phyloP scores from a whole-genome alignment of 2,888 invertebrate species.

The Trichogramma evanescens region DNA sequence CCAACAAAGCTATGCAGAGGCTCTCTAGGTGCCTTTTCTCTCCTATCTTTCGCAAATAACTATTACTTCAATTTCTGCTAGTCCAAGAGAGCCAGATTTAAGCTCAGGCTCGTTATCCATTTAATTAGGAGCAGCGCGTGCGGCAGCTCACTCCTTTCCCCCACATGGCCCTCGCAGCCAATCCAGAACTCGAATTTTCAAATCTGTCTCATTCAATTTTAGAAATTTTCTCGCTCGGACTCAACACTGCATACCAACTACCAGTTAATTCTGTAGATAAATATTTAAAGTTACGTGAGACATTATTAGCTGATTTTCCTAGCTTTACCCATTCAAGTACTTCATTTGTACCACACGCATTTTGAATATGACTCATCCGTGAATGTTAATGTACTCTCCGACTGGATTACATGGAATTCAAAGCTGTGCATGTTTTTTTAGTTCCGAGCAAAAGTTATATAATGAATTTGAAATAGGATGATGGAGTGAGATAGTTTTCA shows the following conservation, averaged over 20 bases:
- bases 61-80: constrained; percentile 28
- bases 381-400: not conserved
- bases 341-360: not conserved
- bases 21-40: constrained; percentile 13
- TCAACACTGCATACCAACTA: constrained; percentile 11
- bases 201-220: constrained; percentile 16
- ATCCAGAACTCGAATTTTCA: constrained; percentile 23
- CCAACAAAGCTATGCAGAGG: not conserved
- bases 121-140: constrained; percentile 29
- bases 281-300: constrained; percentile 19
- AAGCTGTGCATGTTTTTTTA: too few species aligned
- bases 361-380: not conserved
- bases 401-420: not conserved
- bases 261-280: constrained; percentile 16
- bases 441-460: not conserved
- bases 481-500: not conserved
- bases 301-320: constrained; percentile 5
- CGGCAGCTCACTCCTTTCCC: not conserved
- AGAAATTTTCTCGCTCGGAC: not conserved
- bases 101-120: constrained; percentile 27
- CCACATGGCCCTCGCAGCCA: constrained; percentile 1
- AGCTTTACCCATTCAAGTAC: not conserved
- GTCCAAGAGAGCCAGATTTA: constrained; percentile 29
- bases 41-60: constrained; percentile 20
- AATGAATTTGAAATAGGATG: constrained; percentile 5